Conservation (phyloP, 1,140 invertebrate genomes). For the Helicoverpa zea region DNA sequence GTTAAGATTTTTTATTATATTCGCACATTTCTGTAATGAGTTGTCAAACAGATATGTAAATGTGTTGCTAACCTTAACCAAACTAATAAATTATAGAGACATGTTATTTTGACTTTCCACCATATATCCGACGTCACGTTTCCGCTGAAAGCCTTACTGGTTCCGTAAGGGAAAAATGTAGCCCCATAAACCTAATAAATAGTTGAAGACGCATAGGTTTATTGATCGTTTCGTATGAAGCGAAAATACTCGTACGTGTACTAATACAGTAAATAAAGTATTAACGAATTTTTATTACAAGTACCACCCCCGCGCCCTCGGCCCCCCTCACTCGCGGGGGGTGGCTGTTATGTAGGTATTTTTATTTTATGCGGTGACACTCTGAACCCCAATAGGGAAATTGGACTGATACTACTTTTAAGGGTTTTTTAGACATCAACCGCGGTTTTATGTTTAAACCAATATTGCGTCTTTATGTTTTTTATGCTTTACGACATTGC, state of each 20-base stretch:
- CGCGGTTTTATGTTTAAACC: slow-evolving; percentile 71
- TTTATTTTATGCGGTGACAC: slow-evolving; percentile 83
- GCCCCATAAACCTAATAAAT: slow-evolving; percentile 31
- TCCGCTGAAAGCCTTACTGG: slow-evolving; percentile 11
- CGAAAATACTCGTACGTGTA: slow-evolving; percentile 54
- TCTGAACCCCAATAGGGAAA: slow-evolving; percentile 81
- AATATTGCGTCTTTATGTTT: slow-evolving; percentile 77
- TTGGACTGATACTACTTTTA: slow-evolving; percentile 84
- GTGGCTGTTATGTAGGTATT: slow-evolving; percentile 78
- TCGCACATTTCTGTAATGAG: background rate
- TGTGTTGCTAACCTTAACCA: slow-evolving; percentile 16
- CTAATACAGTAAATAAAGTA: slow-evolving; percentile 77
- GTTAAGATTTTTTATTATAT: slow-evolving; percentile 25
- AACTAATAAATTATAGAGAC: slow-evolving; percentile 9
- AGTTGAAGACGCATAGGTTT: slow-evolving; percentile 40
- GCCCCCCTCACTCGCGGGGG: slow-evolving; percentile 54
- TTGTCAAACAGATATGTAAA: slow-evolving; percentile 5
- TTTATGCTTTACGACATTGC: slow-evolving; percentile 67
- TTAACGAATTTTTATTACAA: slow-evolving; percentile 80
- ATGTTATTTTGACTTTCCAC: slow-evolving; percentile 22
- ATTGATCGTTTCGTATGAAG: slow-evolving; percentile 43
- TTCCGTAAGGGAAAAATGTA: slow-evolving; percentile 22
- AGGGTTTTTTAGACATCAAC: slow-evolving; percentile 80
- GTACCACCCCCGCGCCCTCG: slow-evolving; percentile 30
- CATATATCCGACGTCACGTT: slow-evolving; percentile 34